Base-by-base conservation (phyloP, 2,797 vertebrate species). In the Vespertilio murinus region DNA sequence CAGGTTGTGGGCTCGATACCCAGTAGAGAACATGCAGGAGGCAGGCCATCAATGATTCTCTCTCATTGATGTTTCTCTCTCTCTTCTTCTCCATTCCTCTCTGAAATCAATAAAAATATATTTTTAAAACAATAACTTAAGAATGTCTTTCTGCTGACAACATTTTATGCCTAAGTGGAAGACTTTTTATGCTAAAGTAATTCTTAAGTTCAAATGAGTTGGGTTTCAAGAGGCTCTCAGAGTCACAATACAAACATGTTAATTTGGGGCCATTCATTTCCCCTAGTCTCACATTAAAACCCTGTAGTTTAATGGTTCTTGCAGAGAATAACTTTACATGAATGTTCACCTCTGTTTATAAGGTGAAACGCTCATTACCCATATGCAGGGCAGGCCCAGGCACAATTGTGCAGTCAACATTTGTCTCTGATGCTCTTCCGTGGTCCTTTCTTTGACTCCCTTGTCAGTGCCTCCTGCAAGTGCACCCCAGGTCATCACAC, bases 141-240 rank as follows among this genome's bases (percentile, higher is more conserved):
- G 95, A 97, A 74, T 95, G 81, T 94, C 77, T 96, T 96, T 97
- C 95, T 97, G 73, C 90, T 95, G 90, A 89, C 3, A 94, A 42
- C 95, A 87, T 96, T 97, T 97, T 94, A 93, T 94, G 71, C 67
- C 96, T 94, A 88, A 96, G 97, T 97, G 71, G 45, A 91, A 94
- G 59, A 0, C 95, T 97, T 97, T 97, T 95, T 95, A 83, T 28
- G 9, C 88, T 87, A 83, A 95, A 87, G 93, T 97, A 96, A 97
- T 98, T 96, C 93, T 96, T 96, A 84, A 96, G 90, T 97, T 97
- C 95, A 97, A 96, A 91, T 96, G 84, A 97, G 95, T 96, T 97
- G 94, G 90, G 28, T 84, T 91, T 97, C 92, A 94, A 97, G 96
- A 97, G 92, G 92, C 88, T 83, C 91, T 97, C 96, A 96, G 97